Evolutionary conservation across 2,113 vertebrate genomes (phyloP), one percentile per base, ranked within the genome.

Genomic region (Nannospalax galili): DNA sequence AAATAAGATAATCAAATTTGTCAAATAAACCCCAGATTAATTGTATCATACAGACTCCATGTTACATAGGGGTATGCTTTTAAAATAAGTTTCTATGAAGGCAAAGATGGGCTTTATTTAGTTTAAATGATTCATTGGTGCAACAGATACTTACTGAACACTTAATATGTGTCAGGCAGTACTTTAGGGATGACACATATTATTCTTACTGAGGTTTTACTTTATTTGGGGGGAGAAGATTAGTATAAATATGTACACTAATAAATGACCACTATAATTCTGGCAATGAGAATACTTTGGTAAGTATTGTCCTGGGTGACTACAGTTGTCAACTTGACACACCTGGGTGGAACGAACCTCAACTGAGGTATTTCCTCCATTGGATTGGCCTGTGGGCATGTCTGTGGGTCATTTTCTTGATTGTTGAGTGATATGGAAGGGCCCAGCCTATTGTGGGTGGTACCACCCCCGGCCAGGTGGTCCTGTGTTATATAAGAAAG

Each of bases 1-100:
- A 96, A 96, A 88, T 96, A 96, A 92, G 40, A 81, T 88, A 86
- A 96, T 96, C 62, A 93, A 3, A 95, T 96, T 94, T 91, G 32
- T 96, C 89, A 95, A 95, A 94, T 96, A 97, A 96, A 74, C 48
- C 11, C 40, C 60, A 85, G 72, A 90, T 52, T 88, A 96, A 92
- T 87, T 93, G 60, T 65, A 14, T 88, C 42, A 92, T 87, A 72
- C 40, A n/a, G 30, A 65, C 22, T 93, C 73, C 77, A 0, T 91
- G 26, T 75, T 90, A 96, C 26, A 20, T 67, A 86, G 45, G 16
- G 17, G 58, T 91, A 58, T 79, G 24, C 72, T 95, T 86, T 72
- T 14, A 86, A 85, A 95, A 91, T 77, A 90, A 64, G n/a, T 30
- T 70, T 78, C n/a, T 78, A 65, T 85, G 65, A 86, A 86, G 3